A percentile compares a stretch with the other conserved stretches of the same genome.
These are phyloP conservation scores for Erebia aethiops DNA, from an alignment of 2,888 invertebrate species.

Conservation along the genomic window DNA sequence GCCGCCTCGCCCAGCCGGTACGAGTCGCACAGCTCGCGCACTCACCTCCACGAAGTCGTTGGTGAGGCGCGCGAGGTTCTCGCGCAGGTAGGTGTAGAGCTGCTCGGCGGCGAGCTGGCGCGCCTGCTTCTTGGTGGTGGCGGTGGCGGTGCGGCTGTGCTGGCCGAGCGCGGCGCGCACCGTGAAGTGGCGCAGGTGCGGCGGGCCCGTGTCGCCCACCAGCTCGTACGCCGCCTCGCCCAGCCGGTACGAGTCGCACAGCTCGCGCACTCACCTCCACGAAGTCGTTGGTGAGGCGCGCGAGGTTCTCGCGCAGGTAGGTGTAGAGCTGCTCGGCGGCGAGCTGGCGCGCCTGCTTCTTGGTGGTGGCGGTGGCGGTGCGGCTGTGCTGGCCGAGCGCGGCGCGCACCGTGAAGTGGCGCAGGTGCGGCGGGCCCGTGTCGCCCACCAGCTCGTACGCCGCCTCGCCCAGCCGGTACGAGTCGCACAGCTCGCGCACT, in stretches of 20 bases:
- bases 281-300: conserved; percentile 60
- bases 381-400: conserved; percentile 79
- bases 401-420: conserved; percentile 84
- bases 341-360: conserved; percentile 85
- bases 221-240: conserved; percentile 78
- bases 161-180: conserved; percentile 79
- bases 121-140: conserved; percentile 86
- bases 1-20: conserved; percentile 75
- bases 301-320: conserved; percentile 65
- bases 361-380: conserved; percentile 82
- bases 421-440: conserved; percentile 86
- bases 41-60: conserved; percentile 65
- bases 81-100: conserved; percentile 65
- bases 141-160: conserved; percentile 79
- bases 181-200: conserved; percentile 86
- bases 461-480: conserved; percentile 76
- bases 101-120: conserved; percentile 84
- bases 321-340: conserved; percentile 78
- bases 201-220: conserved; percentile 85
- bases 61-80: conserved; percentile 62
- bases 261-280: conserved; percentile 70
- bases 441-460: conserved; percentile 82
- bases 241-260: conserved; percentile 77
- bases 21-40: conserved; percentile 75
- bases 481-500: conserved; percentile 75